These are phyloP conservation scores for Heteractis magnifica DNA, from an alignment of 92 coral and sea anemone species.

Conservation along the genomic window DNA sequence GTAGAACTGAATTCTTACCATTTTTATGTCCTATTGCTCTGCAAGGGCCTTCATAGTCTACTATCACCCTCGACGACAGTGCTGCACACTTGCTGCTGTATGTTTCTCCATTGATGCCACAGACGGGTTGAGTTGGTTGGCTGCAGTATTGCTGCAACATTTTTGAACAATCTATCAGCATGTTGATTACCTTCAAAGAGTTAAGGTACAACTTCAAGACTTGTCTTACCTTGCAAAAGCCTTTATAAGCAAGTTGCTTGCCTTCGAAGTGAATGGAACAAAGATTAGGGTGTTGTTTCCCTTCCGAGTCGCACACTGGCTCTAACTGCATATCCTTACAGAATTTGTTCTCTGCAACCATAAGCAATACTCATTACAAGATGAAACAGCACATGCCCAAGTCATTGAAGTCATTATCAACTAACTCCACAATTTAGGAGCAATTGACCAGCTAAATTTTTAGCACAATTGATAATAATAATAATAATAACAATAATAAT, in stretches of 20 bases:
- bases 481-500: no score
- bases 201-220: not conserved
- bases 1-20: conserved; percentile 34
- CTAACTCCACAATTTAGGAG: not conserved
- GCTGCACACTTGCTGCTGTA: conserved; percentile 91
- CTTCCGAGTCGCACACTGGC: conserved; percentile 84
- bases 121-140: conserved; percentile 63
- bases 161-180: not conserved
- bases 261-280: conserved; percentile 73
- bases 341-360: conserved; percentile 61
- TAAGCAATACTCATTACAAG: not conserved
- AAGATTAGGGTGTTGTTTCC: conserved; percentile 81
- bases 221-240: conserved; percentile 81
- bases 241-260: conserved; percentile 80
- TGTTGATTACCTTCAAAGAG: not conserved
- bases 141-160: conserved; percentile 67
- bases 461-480: no score
- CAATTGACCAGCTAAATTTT: no score
- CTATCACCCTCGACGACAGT: conserved; percentile 67
- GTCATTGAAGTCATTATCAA: not conserved
- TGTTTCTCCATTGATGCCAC: conserved; percentile 95
- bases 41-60: conserved; percentile 90
- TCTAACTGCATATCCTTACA: conserved; percentile 74
- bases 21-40: conserved; percentile 68
- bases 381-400: not conserved